These are phyloP conservation scores for Pyxicephalus adspersus DNA, from an alignment of 2,113 vertebrate genomes.

Conservation along the genomic window DNA sequence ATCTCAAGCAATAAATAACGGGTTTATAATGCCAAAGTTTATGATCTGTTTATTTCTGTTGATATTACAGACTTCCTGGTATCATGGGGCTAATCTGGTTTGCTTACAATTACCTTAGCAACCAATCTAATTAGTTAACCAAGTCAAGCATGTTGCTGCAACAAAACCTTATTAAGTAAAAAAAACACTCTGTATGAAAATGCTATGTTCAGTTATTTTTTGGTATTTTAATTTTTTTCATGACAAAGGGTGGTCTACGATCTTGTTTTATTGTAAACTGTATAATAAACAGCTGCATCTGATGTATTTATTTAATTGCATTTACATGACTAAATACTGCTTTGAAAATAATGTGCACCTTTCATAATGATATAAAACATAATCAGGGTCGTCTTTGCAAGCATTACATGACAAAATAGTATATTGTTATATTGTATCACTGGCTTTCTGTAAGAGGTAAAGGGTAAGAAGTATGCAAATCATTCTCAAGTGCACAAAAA, in stretches of 20 bases:
- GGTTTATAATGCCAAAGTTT: constrained; percentile 5
- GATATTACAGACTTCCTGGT: constrained; percentile 47
- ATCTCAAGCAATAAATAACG: neutral
- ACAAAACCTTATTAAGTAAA: constrained; percentile 42
- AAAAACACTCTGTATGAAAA: neutral
- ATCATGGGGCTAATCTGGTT: constrained; percentile 51
- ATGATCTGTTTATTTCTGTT: constrained; percentile 29
- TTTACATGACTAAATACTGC: no score
- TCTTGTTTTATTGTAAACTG: no score
- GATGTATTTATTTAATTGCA: no score
- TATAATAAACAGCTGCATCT: no score
- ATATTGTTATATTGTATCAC: no score
- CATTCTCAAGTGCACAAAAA: no score
- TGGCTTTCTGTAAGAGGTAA: no score
- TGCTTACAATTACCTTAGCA: constrained; percentile 47
- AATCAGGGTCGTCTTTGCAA: no score
- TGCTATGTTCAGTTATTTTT: neutral
- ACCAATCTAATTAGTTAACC: constrained; percentile 55
- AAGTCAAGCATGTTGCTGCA: constrained; percentile 47
- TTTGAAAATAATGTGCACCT: neutral
- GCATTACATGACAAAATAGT: no score
- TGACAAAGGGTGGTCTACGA: no score
- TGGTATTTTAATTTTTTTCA: neutral
- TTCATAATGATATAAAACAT: neutral
- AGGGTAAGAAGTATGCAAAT: no score